Percentiles rank a stretch among this genome's conserved stretches.
These are phyloP conservation scores for Proteles cristata DNA, from an alignment of 2,113 vertebrate genomes.

Conservation along the genomic window DNA sequence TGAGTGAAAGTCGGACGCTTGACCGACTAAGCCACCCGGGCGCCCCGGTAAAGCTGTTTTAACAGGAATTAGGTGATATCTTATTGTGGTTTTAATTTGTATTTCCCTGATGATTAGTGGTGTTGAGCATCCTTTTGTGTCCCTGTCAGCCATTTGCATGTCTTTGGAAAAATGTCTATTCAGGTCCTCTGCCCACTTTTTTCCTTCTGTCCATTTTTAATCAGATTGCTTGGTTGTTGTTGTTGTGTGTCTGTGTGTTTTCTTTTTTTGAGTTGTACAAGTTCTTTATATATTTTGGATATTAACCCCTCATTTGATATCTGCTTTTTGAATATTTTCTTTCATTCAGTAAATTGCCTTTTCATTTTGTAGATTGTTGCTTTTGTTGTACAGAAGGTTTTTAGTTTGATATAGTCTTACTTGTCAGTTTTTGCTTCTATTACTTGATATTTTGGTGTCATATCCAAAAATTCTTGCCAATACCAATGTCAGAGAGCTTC, in stretches of 20 bases:
- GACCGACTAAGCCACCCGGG: too few relatives aligned
- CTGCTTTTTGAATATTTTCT: neutral
- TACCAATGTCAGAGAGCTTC: neutral
- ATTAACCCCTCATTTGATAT: neutral
- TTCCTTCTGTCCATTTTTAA: neutral
- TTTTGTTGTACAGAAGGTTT: neutral
- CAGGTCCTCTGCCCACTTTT: neutral
- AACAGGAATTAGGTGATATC: neutral
- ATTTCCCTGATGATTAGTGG: neutral
- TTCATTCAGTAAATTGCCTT: neutral
- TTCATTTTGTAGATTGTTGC: neutral
- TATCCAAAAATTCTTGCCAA: neutral
- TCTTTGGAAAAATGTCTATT: neutral
- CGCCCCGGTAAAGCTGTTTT: neutral
- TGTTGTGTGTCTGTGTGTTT: neutral
- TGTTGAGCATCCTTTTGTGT: neutral
- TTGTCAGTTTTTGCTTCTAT: neutral
- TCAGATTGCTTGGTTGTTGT: neutral
- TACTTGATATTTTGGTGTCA: slow-evolving; percentile 8
- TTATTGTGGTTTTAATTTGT: neutral
- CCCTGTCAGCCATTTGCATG: neutral
- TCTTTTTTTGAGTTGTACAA: neutral
- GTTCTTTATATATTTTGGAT: neutral
- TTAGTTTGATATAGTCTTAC: neutral
- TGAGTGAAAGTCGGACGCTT: too few relatives aligned